phyloP scores from a whole-genome alignment of 2,888 invertebrate genomes.

The Gastracanthus pulcherrimus region DNA sequence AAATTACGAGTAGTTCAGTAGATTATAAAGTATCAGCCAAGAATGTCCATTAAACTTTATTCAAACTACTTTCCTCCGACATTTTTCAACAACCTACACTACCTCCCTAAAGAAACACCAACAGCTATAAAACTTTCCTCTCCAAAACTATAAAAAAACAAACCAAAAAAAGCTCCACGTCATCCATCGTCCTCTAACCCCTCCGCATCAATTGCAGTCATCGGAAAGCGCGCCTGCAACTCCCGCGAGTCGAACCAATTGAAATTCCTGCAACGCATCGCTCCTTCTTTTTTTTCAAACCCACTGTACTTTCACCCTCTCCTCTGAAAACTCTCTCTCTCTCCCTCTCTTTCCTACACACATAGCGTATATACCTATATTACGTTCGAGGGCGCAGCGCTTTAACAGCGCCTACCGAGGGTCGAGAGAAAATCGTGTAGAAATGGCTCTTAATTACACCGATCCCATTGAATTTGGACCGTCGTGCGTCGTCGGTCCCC shows the following conservation, averaged over 20 bases:
- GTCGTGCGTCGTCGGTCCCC: slow-evolving; percentile 27
- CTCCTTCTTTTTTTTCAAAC: slow-evolving; percentile 13
- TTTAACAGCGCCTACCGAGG: background rate
- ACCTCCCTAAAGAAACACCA: no score
- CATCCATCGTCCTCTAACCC: background rate
- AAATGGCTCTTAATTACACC: slow-evolving; percentile 78
- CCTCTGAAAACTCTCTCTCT: background rate
- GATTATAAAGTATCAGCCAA: no score
- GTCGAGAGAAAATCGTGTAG: slow-evolving; percentile 73
- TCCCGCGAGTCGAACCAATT: slow-evolving; percentile 43
- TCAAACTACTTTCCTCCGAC: no score
- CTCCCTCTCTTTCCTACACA: no score
- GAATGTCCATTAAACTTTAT: no score
- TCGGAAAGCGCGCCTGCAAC: no score
- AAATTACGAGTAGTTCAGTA: no score
- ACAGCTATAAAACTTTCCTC: no score
- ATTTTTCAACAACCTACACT: no score
- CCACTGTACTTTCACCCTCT: background rate
- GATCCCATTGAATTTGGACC: slow-evolving; percentile 75
- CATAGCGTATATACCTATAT: no score
- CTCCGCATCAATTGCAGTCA: slow-evolving; percentile 13
- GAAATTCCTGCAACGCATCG: slow-evolving; percentile 52
- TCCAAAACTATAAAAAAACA: no score
- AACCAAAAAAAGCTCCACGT: background rate
- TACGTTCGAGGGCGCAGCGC: background rate